Evolutionary conservation across 2,888 invertebrate genomes (phyloP).

Genomic region (Temnothorax rugatulus): DNA sequence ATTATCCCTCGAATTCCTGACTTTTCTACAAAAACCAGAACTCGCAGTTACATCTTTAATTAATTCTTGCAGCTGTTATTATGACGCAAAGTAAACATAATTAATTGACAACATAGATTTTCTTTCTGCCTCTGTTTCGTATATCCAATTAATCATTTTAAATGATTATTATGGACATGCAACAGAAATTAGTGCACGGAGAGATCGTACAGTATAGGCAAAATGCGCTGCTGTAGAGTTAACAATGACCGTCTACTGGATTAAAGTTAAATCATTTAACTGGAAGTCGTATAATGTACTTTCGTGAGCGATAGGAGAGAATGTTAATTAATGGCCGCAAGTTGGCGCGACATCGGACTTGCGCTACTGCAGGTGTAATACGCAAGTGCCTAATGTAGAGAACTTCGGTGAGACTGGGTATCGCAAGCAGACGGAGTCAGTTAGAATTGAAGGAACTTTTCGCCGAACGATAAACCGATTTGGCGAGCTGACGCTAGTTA

Average conservation of each 20-base stretch:
- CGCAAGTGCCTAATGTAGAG: conserved; percentile 75
- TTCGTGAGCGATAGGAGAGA: conserved; percentile 61
- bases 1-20: not conserved
- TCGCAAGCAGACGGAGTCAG: conserved; percentile 76
- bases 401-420: conserved; percentile 64
- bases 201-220: not conserved
- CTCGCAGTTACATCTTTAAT: not conserved
- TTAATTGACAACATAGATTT: conserved; percentile 1
- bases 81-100: not conserved
- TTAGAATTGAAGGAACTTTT: conserved; percentile 83
- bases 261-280: conserved; percentile 57
- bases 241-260: conserved; percentile 31
- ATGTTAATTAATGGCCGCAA: conserved; percentile 76
- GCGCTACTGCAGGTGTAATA: conserved; percentile 73
- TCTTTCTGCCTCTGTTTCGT: not conserved
- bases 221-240: conserved; percentile 11
- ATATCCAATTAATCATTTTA: conserved; percentile 7
- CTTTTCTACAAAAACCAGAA: not conserved
- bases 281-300: conserved; percentile 62
- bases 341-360: conserved; percentile 73
- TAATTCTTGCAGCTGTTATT: conserved; percentile 10
- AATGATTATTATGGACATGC: not conserved
- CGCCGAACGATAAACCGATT: conserved; percentile 84
- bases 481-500: conserved; percentile 82
- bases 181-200: not conserved